Evolutionary conservation across 2,113 vertebrate species (phyloP), one percentile per base, ranked within the genome.

Genomic region (Numenius arquata): DNA sequence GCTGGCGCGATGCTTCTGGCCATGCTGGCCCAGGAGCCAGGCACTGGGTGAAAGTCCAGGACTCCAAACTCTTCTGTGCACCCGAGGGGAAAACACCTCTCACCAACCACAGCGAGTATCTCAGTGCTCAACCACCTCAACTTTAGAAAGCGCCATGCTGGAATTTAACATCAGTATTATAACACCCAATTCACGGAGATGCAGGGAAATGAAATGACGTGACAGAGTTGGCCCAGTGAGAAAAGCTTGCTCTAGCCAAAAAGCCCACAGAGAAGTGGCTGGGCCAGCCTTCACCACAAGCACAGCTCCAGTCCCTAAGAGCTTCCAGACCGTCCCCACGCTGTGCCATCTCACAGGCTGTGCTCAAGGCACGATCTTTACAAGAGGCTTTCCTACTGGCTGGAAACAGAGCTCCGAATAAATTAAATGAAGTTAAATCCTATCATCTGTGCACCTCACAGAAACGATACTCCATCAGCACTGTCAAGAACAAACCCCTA

Each of bases 191-290:
- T 26, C 40, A 40, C 8, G n/a, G 70, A 26, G 72, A 53, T 0
- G 0, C 0, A 0, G 25, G 76, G 32, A 80, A 36, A 38, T 48
- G n/a, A n/a, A 67, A 43, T 8, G 43, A 76, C 0, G 4, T 41
- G 59, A 20, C 7, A 12, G 50, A 38, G 36, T 5, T 68, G 52
- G n/a, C 68, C 34, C 5, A 1, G 50, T 3, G 56, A 53, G 29
- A 30, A 55, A 30, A 55, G 53, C 27, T 55, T 27, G 53, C 29
- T 55, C 30, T 20, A 36, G 66, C 41, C 72, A 32, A 30, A 36
- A 66, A 62, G 7, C 68, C 38, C 48, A 4, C 16, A 16, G 59
- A 73, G 48, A 41, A 4, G 6, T 34, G 70, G 52, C 71, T 50
- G 53, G 66, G 66, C 36, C 76, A 83, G 71, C 23, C 45, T 20